Evolutionary conservation across 2,888 invertebrate genomes (phyloP), one percentile per base, ranked within the genome.

Genomic region (Melieria omissa): DNA sequence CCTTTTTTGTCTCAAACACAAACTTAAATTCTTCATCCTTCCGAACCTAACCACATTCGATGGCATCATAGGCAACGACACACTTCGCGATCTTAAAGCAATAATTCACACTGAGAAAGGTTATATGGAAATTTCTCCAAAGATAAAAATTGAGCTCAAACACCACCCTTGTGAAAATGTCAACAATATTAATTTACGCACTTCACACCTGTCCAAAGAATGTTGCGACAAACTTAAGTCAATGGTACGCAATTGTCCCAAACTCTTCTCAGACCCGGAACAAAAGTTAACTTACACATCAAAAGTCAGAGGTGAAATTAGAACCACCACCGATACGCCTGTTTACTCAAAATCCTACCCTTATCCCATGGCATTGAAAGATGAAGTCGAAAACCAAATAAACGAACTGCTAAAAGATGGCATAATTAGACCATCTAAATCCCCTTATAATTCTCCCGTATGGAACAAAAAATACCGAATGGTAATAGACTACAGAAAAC

Each of bases 401-500:
- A 16, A 16, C 16, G 16, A 16, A 16, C 16, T 16, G 16, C 16
- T 16, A 16, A 16, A 16, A 16, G 16, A 16, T 16, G 16, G 16
- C 16, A 16, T 16, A 16, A 16, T 16, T 16, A 16, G 16, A 16
- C 16, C 16, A 16, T 16, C 16, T 16, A 16, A 16, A 3, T 5
- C 54, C n/a, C 5, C 54, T 10, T 54, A 14, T 6, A 54, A 54
- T 14, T 54, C 54, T 54, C 10, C 54, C 16, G 54, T 9, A 54
- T 7, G 54, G 54, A 54, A 54, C 2, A 54, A 54, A 54, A n/a
- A 6, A 54, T 54, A 4, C 54, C 54, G 9, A 14, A 54, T 54
- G 54, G 54, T 54, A 12, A 54, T 54, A 14, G 54, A 54, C 16
- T 54, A 54, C 16, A 54, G 54, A 16, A 54, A 54, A 54, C 16